Percentiles rank a stretch among this genome's conserved stretches.
Conservation (phyloP, 2,888 invertebrate genomes). For the Strigamia maritima region DNA sequence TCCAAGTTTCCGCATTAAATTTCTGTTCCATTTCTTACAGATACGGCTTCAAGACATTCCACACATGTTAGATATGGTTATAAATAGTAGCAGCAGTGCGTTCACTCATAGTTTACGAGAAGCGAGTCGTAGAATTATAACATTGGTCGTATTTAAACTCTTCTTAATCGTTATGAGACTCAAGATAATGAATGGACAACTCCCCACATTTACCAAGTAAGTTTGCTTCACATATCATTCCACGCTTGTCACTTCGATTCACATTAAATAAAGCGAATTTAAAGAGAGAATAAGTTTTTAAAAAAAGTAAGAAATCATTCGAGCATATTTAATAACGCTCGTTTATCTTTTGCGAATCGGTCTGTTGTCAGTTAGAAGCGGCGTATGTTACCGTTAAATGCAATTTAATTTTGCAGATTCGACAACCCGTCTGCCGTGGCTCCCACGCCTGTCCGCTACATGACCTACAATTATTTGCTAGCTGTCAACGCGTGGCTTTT, state of each 20-base stretch:
- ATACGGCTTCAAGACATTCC: conserved; percentile 57
- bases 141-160: conserved; percentile 75
- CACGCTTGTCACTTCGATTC: not conserved
- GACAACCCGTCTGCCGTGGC: conserved; percentile 96
- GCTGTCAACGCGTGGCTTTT: conserved; percentile 87
- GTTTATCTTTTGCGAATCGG: not conserved
- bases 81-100: conserved; percentile 58
- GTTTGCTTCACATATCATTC: conserved; percentile 41
- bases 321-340: not conserved
- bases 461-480: conserved; percentile 88
- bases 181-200: conserved; percentile 91
- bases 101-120: conserved; percentile 61
- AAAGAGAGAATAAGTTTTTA: not conserved
- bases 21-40: conserved; percentile 50
- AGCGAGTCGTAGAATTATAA: conserved; percentile 56
- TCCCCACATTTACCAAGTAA: conserved; percentile 87
- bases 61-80: conserved; percentile 55
- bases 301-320: not conserved
- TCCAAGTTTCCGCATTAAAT: not conserved
- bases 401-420: conserved; percentile 58
- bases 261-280: not conserved
- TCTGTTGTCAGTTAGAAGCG: not conserved
- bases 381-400: conserved; percentile 29
- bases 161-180: conserved; percentile 77
- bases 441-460: conserved; percentile 73